These are phyloP conservation scores for Motacilla tschutschensis DNA, from an alignment of 2,113 vertebrate species.

Conservation along the genomic window DNA sequence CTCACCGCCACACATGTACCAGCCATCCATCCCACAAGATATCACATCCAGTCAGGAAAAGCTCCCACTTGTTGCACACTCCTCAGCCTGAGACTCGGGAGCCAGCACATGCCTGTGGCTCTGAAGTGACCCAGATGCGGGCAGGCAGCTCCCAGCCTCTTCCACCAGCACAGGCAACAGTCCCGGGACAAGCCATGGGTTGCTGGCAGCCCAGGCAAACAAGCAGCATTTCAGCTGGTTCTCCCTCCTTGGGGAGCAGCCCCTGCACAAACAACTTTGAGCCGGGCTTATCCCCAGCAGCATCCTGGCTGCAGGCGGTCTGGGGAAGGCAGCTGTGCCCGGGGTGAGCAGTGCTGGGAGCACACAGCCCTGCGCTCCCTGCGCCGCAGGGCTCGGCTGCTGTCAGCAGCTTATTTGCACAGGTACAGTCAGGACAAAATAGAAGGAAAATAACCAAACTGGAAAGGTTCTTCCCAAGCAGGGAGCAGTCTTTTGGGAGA, in stretches of 20 bases:
- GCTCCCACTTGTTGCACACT: constrained; percentile 16
- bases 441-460: neutral
- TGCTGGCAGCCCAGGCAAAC: neutral
- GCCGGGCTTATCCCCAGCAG: neutral
- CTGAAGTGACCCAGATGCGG: neutral
- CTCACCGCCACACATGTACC: accelerated
- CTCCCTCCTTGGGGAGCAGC: neutral
- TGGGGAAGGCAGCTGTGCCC: neutral
- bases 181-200: neutral
- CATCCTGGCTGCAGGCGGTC: neutral
- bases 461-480: neutral
- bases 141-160: neutral
- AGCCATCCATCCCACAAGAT: neutral
- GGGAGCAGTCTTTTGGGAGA: neutral
- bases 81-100: neutral
- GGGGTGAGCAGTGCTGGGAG: neutral
- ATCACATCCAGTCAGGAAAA: neutral
- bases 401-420: accelerated
- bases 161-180: neutral
- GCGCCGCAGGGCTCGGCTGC: accelerated
- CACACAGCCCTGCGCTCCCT: neutral
- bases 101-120: neutral
- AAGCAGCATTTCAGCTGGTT: neutral
- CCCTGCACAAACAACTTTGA: neutral
- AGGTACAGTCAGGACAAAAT: neutral